These are phyloP conservation scores for Drosophila suzukii DNA, from an alignment of 1,140 invertebrate species.

Conservation along the genomic window DNA sequence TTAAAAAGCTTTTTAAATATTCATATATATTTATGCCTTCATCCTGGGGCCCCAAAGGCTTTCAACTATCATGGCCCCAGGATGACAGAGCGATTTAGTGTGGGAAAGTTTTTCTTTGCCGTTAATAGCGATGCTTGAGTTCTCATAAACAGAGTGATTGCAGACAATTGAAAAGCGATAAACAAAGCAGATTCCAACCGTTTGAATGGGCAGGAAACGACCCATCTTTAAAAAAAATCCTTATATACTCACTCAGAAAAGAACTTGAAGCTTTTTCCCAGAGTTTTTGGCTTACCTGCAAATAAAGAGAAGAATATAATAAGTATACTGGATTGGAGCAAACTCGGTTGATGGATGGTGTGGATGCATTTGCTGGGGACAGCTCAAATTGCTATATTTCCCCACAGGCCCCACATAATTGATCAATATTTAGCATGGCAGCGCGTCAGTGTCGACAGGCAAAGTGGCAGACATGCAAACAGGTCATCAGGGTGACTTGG, in stretches of 20 bases:
- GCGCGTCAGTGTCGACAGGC: slow-evolving; percentile 59
- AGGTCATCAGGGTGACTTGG: slow-evolving; percentile 50
- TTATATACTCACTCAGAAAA: slow-evolving; percentile 23
- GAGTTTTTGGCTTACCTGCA: slow-evolving; percentile 74
- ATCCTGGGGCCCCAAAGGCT: slow-evolving; percentile 8
- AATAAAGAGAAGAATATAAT: slow-evolving; percentile 25
- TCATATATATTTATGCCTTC: slow-evolving; percentile 25
- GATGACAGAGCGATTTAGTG: slow-evolving; percentile 8
- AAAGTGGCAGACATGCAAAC: slow-evolving; percentile 73
- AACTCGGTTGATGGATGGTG: slow-evolving; percentile 33
- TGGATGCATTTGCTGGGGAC: slow-evolving; percentile 34
- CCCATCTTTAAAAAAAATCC: slow-evolving; percentile 39
- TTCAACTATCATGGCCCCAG: background rate
- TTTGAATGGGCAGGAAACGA: slow-evolving; percentile 63
- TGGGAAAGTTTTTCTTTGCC: slow-evolving; percentile 43
- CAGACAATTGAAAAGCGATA: slow-evolving; percentile 13
- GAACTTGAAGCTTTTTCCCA: slow-evolving; percentile 23
- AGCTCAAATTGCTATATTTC: slow-evolving; percentile 45
- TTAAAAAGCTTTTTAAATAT: slow-evolving; percentile 31
- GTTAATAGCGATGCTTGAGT: slow-evolving; percentile 8
- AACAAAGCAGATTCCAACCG: slow-evolving; percentile 17
- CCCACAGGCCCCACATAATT: slow-evolving; percentile 52
- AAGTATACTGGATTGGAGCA: slow-evolving; percentile 46
- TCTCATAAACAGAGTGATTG: slow-evolving; percentile 22
- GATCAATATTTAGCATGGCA: slow-evolving; percentile 72